Percentiles rank a stretch among this genome's conserved stretches.
Evolutionary conservation across 2,888 invertebrate genomes (phyloP).

Genomic region (Andrena dorsata): DNA sequence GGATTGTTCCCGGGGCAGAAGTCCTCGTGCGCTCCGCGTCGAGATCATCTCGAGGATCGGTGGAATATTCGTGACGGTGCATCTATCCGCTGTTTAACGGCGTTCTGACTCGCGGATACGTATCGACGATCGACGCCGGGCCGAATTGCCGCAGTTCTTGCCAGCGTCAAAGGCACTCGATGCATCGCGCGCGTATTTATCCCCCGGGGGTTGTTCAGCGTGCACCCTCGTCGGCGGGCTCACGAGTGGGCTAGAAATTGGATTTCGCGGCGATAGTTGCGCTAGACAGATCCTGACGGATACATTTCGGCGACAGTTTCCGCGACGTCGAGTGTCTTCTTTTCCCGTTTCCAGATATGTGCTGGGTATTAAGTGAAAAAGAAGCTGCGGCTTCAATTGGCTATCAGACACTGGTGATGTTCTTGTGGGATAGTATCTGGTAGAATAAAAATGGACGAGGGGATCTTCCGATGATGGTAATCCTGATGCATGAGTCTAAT

Average conservation of each 20-base stretch:
- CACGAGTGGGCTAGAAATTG: constrained; percentile 33
- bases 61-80: constrained; percentile 66
- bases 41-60: constrained; percentile 41
- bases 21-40: constrained; percentile 43
- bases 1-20: constrained; percentile 19
- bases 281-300: background rate
- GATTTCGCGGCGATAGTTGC: constrained; percentile 28
- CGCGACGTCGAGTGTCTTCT: no score
- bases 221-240: background rate
- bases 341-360: no score
- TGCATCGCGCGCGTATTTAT: constrained; percentile 45
- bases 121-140: constrained; percentile 47
- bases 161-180: constrained; percentile 39
- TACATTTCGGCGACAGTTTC: background rate
- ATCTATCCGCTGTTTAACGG: constrained; percentile 58
- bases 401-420: no score
- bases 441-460: no score
- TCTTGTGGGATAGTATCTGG: no score
- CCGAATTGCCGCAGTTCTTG: constrained; percentile 46
- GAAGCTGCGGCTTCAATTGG: no score
- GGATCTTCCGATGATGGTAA: no score
- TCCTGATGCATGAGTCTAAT: no score
- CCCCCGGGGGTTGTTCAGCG: constrained; percentile 10
- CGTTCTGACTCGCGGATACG: constrained; percentile 57
- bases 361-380: no score